Evolutionary conservation across 2,797 vertebrate species (phyloP), one percentile per base, ranked within the genome.

Genomic region (Psittacula echo): DNA sequence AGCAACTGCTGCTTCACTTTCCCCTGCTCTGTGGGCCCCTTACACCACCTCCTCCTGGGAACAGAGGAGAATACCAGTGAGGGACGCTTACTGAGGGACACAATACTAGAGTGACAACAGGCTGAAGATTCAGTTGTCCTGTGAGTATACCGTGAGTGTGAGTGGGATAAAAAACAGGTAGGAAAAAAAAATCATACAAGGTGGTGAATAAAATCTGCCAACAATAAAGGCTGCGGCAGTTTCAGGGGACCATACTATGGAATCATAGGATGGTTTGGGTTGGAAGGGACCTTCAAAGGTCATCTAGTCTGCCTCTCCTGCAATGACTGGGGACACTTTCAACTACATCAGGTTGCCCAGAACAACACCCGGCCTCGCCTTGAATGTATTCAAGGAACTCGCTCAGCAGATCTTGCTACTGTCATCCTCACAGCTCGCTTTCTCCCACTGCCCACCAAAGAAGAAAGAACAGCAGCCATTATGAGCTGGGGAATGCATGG

Each of bases 31-130:
- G n/a, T 9, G 2, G 27, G 24, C 29, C 12, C 34, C 44, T 62
- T 44, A 39, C 15, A 66, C 9, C 27, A 22, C 14, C 7, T 24
- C 41, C 1, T 30, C 30, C 41, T 32, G 29, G 51, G 65, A 84
- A 50, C 7, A n/a, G 0, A 32, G 16, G 12, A 47, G 27, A 42
- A 20, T 16, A 54, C 29, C 56, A n/a, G n/a, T 2, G 16, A 62
- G 11, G 15, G 20, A 48, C 10, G 15, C 16, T 21, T 56, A 37
- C 18, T 24, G 47, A 88, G 37, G 50, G 37, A 41, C 1, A 1
- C 0, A 4, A 39, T 21, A 45, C 13, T 42, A 26, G 14, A 75
- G 79, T 5, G 15, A 58, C 1, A 42, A 23, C 1, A 0, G 15
- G 20, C 22, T 37, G 47, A 82, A 21, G 47, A 48, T 41, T 66